Base-by-base conservation (phyloP, 2,797 vertebrate species). In the Karalla daura region DNA sequence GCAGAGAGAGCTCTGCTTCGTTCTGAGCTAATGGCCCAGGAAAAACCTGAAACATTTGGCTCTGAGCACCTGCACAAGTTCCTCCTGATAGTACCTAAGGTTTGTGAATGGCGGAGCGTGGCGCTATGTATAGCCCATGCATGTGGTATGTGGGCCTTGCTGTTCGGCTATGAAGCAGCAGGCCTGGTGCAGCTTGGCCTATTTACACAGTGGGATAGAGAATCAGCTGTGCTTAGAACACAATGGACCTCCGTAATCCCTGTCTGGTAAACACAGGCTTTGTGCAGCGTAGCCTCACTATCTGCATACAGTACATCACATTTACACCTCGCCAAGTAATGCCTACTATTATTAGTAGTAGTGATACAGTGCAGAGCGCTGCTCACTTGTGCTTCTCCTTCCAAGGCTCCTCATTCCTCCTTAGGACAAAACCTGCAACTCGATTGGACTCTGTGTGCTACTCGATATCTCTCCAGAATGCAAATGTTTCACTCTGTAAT, bases 221-320 rank as follows among this genome's bases (percentile, higher is more conserved):
- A 89, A 80, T 84, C 78, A 85, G 83, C 76, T 87, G 84, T 66
- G 71, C 76, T 80, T 45, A 47, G 70, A 78, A 80, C 80, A 88
- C 88, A 90, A 86, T 77, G 83, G 80, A 32, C 47, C 72, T 46
- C 59, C 64, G 53, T 91, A 87, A 90, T 90, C 87, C 88, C 78
- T 32, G 81, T 80, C 86, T 85, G 83, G 69, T 88, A 87, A 89
- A 90, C 86, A 87, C 15, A 59, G 72, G 70, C 84, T 86, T 86
- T 86, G 62, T 85, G 76, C 62, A 40, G 33, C 13, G 11, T 18
- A 27, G 44, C 25, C 30, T 27, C 41, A 30, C 49, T 55, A 28
- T 58, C 54, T 72, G 56, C 52, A 74, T 35, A 53, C 40, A 72
- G n/a, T 18, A 28, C 18, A 27, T 51, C 52, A 41, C 8, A 69